phyloP scores from a whole-genome alignment of 1,140 invertebrate genomes.

The Globodera rostochiensis region DNA sequence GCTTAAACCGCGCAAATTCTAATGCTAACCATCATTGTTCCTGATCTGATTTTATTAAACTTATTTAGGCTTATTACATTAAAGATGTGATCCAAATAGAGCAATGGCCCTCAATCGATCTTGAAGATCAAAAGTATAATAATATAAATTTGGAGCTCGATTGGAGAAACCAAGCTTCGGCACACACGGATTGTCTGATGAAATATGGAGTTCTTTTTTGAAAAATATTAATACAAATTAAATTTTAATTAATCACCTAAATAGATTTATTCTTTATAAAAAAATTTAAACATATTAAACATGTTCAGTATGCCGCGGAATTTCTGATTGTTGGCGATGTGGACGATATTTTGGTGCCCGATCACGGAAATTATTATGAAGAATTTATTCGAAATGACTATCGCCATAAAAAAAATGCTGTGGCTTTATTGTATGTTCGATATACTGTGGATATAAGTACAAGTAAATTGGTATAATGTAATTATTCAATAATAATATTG shows the following conservation, averaged over 20 bases:
- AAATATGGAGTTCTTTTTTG: conserved; percentile 46
- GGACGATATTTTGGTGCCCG: conserved; percentile 53
- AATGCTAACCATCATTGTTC: too few species aligned
- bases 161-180: conserved; percentile 57
- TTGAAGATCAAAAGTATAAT: conserved; percentile 38
- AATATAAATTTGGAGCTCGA: conserved; percentile 58
- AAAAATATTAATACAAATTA: conserved; percentile 10
- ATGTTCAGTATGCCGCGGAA: conserved; percentile 18
- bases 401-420: too few species aligned
- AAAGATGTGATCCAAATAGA: background rate
- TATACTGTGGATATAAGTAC: background rate
- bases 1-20: too few species aligned
- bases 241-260: background rate
- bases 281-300: conserved; percentile 28
- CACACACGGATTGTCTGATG: conserved; percentile 58
- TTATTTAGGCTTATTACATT: background rate
- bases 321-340: conserved; percentile 48
- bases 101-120: conserved; percentile 27
- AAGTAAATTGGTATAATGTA: background rate
- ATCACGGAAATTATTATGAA: conserved; percentile 32
- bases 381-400: background rate
- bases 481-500: too few species aligned
- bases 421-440: background rate
- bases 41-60: background rate
- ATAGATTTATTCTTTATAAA: background rate